Evolutionary conservation across 1,140 invertebrate species (phyloP), one percentile per base, ranked within the genome.

Genomic region (Parapsyche elsis): DNA sequence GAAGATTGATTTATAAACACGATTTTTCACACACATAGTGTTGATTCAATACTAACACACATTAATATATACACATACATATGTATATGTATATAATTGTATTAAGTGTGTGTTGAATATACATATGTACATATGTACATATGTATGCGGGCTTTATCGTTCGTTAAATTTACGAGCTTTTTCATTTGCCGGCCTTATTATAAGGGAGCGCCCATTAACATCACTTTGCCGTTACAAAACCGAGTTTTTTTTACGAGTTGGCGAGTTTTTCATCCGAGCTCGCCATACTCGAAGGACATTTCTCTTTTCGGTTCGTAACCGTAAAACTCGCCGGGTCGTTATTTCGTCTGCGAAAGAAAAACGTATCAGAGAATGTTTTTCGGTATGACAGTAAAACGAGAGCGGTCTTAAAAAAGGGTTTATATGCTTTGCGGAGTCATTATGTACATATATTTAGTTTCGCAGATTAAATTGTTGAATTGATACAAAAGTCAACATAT

Each of bases 81-180:
- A 53, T 2, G 10, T n/a, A 53, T 53, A 19, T 53, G 49, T 16
- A 53, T 46, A 19, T 53, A 19, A n/a, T 16, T 53, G 12, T 2
- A 10, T 53, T 53, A n/a, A n/a, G 16, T 16, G 49, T n/a, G 49
- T 10, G 49, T 53, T 21, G 57, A 9, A 21, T 19, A 61, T 2
- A 21, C n/a, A n/a, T n/a, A n/a, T n/a, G n/a, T n/a, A 21, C 16
- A 21, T 7, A 16, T 53, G 49, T 53, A 10, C 12, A 61, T 21
- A 23, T 14, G 24, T 67, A 67, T 53, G 9, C 21, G 26, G 24
- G 21, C 14, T 67, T 67, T 67, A 67, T 67, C 64, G 64, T 67
- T 67, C 24, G 64, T 67, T 67, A 67, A 67, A 30, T 67, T 67
- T 67, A 67, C 64, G 64, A 67, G 64, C 64, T 24, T 67, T 26